Evolutionary conservation across 2,888 invertebrate species (phyloP).

Genomic region (Gandaritis pyraliata): DNA sequence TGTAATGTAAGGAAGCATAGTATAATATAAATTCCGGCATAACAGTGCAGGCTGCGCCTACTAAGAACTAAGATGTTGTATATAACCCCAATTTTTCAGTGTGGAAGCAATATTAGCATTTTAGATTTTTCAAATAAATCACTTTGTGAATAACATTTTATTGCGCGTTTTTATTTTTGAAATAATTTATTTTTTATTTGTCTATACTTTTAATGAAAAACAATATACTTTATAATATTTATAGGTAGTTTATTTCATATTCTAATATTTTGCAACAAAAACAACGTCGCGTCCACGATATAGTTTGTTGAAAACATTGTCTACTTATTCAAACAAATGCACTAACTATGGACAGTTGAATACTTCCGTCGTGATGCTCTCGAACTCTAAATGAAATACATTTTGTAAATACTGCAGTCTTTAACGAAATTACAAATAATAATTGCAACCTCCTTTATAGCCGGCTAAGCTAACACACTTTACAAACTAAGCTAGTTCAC

Average conservation of each 20-base stretch:
- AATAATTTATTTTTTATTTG: too few species aligned
- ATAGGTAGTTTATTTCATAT: background rate
- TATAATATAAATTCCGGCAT: slow-evolving; percentile 12
- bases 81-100: slow-evolving; percentile 58
- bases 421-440: slow-evolving; percentile 21
- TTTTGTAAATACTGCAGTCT: slow-evolving; percentile 32
- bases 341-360: background rate
- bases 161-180: slow-evolving; percentile 43
- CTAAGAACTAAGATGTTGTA: slow-evolving; percentile 36
- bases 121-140: slow-evolving; percentile 73
- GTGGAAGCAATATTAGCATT: slow-evolving; percentile 76
- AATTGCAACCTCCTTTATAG: too few species aligned
- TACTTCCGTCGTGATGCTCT: background rate
- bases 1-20: background rate
- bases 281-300: background rate
- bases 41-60: slow-evolving; percentile 6
- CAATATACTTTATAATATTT: background rate
- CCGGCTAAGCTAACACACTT: background rate
- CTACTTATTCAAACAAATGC: slow-evolving; percentile 17
- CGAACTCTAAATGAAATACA: slow-evolving; percentile 13
- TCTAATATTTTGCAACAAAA: background rate
- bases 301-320: background rate
- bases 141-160: slow-evolving; percentile 68
- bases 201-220: background rate
- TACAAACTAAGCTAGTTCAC: slow-evolving; percentile 45